phyloP scores from a whole-genome alignment of 2,797 vertebrate species.

The Tokudaia tokunoshimensis region DNA sequence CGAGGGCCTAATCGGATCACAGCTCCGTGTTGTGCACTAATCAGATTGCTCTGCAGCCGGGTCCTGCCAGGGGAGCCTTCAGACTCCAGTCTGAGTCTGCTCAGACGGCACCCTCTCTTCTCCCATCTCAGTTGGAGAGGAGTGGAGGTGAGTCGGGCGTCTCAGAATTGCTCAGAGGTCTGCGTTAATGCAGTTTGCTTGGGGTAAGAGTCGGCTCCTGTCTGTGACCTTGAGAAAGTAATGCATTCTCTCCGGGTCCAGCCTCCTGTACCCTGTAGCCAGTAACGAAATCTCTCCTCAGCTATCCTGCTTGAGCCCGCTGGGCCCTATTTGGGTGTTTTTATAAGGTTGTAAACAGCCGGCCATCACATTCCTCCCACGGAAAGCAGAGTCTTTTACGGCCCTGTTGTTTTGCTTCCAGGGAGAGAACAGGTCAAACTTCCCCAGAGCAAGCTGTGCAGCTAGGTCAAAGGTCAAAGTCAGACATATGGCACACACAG shows the following conservation, averaged over 20 bases:
- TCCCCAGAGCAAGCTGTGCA: neutral
- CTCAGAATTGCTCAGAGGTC: neutral
- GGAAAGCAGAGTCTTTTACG: no score
- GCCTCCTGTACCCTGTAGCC: neutral
- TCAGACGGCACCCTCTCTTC: neutral
- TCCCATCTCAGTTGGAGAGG: neutral
- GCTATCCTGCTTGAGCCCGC: no score
- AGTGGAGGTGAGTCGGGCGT: neutral
- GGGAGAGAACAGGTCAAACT: neutral
- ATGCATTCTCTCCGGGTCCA: neutral
- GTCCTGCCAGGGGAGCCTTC: neutral
- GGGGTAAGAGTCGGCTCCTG: neutral
- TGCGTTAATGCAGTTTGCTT: neutral
- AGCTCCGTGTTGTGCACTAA: neutral
- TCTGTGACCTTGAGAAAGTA: neutral
- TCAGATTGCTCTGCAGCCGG: constrained; percentile 35
- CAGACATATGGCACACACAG: fast-evolving
- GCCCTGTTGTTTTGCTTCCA: neutral
- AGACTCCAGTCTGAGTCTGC: neutral
- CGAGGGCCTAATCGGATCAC: constrained; percentile 10
- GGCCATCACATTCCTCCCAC: neutral
- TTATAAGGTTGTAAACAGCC: neutral
- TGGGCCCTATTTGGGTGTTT: neutral
- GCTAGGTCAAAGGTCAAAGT: neutral
- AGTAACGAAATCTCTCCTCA: neutral